Evolutionary conservation across 2,797 vertebrate species (phyloP).

Genomic region (Poliocrania exsul): DNA sequence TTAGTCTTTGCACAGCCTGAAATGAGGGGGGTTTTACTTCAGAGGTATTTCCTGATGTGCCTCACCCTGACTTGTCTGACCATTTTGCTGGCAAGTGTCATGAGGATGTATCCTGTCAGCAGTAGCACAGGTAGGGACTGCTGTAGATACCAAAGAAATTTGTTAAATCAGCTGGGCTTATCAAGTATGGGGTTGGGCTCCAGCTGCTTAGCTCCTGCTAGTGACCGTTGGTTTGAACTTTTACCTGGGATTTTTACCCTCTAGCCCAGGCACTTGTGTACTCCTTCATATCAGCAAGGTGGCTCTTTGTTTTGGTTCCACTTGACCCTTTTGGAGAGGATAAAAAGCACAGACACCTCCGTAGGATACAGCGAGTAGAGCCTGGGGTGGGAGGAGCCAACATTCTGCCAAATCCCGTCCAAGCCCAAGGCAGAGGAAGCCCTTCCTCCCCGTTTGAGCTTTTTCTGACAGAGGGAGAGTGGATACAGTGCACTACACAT

Average conservation of each 20-base stretch:
- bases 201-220: not conserved
- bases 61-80: not conserved
- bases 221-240: not conserved
- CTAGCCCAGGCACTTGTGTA: too few relatives aligned
- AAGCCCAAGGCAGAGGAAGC: not conserved
- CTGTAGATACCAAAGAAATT: rapidly evolving
- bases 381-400: rapidly evolving
- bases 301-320: not conserved
- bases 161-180: not conserved
- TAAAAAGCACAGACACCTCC: not conserved
- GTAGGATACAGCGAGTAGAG: not conserved
- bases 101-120: not conserved
- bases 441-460: not conserved
- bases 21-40: not conserved
- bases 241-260: rapidly evolving
- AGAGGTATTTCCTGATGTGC: rapidly evolving
- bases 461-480: not conserved
- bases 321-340: not conserved
- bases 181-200: not conserved
- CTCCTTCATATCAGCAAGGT: rapidly evolving
- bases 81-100: rapidly evolving
- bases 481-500: rapidly evolving
- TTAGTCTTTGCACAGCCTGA: not conserved
- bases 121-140: not conserved
- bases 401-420: rapidly evolving